Evolutionary conservation across 2,888 invertebrate genomes (phyloP).

Genomic region (Agrochola circellaris): DNA sequence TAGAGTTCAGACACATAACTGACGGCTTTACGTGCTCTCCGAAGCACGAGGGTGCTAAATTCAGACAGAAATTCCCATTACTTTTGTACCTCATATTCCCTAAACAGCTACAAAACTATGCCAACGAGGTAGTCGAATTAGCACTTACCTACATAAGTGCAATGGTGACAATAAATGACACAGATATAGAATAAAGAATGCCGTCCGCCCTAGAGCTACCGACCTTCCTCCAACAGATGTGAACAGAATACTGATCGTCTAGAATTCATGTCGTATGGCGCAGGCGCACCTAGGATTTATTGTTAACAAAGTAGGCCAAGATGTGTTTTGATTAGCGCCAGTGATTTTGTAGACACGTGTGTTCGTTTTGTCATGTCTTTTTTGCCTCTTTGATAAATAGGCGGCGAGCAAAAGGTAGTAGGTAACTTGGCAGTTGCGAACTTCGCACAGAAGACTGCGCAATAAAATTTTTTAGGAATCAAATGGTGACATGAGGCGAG

Average conservation of each 20-base stretch:
- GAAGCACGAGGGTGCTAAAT: no score
- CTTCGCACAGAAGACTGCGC: no score
- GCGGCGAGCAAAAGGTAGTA: no score
- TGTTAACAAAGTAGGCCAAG: slow-evolving; percentile 43
- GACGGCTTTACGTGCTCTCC: no score
- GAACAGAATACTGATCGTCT: slow-evolving; percentile 19
- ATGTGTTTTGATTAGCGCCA: slow-evolving; percentile 37
- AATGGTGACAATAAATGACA: slow-evolving; percentile 19
- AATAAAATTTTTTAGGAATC: no score
- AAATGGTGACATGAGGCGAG: no score
- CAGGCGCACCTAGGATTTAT: slow-evolving; percentile 31
- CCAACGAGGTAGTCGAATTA: neutral
- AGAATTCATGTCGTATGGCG: neutral
- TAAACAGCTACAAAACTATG: neutral
- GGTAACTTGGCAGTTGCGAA: no score
- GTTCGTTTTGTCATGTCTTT: neutral
- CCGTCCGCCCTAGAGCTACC: slow-evolving; percentile 12
- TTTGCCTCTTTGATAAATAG: no score
- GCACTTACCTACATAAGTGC: no score
- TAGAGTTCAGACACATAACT: no score
- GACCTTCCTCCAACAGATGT: slow-evolving; percentile 22
- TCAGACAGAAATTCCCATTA: no score
- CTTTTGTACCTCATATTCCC: neutral
- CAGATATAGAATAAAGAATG: slow-evolving; percentile 14
- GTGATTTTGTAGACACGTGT: neutral